phyloP scores from a whole-genome alignment of 2,797 vertebrate genomes.

The Oreortyx pictus region DNA sequence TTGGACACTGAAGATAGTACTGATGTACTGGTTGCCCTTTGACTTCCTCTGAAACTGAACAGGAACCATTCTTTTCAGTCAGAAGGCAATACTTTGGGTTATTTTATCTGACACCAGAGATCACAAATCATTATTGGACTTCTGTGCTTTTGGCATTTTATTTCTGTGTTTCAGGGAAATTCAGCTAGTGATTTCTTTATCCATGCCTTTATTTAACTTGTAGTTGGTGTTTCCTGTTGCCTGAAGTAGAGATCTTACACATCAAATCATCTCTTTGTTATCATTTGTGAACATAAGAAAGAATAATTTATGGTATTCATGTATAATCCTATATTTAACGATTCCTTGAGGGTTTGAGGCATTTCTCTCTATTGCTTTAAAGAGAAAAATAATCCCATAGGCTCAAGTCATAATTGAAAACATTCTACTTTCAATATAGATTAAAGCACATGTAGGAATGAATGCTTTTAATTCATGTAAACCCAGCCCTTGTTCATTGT shows the following conservation, averaged over 20 bases:
- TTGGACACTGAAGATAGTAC: background rate
- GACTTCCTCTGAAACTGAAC: background rate
- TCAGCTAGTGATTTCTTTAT: conserved; percentile 7
- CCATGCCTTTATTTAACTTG: background rate
- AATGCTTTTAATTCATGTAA: conserved; percentile 58
- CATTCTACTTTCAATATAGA: conserved; percentile 42
- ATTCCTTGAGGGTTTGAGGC: conserved; percentile 45
- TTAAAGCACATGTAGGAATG: conserved; percentile 34
- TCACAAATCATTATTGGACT: background rate
- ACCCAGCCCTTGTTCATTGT: conserved; percentile 15
- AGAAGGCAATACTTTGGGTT: background rate
- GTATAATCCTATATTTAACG: conserved; percentile 45
- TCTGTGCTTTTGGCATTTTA: background rate
- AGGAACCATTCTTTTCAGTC: background rate
- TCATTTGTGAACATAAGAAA: conserved; percentile 46
- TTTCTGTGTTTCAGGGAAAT: background rate
- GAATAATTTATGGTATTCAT: conserved; percentile 36
- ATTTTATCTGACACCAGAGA: background rate
- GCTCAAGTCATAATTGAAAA: conserved; percentile 53
- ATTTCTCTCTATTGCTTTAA: conserved; percentile 29
- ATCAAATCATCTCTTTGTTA: conserved; percentile 34
- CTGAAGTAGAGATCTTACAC: conserved; percentile 15
- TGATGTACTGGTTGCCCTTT: background rate
- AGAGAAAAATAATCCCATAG: conserved; percentile 20
- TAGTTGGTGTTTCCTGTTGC: conserved; percentile 9